Evolutionary conservation across 1,140 invertebrate genomes (phyloP).

Genomic region (Metopolophium dirhodum): DNA sequence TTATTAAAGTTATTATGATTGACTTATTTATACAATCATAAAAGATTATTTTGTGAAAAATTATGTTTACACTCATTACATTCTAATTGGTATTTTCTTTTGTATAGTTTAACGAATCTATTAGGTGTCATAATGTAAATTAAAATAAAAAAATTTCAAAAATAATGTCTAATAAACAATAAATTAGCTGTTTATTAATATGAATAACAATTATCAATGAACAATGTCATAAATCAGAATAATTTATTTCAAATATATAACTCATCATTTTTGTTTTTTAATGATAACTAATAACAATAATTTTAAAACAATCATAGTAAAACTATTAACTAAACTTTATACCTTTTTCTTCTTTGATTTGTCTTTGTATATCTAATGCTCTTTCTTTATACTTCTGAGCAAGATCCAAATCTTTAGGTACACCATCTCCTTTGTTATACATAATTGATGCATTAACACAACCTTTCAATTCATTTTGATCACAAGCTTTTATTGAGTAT

Average conservation of each 20-base stretch:
- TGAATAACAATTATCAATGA: background rate
- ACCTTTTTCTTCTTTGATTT: conserved; percentile 61
- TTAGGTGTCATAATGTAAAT: background rate
- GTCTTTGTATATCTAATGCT: conserved; percentile 74
- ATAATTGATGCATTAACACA: conserved; percentile 87
- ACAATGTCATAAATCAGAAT: background rate
- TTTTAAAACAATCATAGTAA: background rate
- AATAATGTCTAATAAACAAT: background rate
- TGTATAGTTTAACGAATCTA: background rate
- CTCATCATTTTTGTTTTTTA: background rate
- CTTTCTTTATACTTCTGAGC: conserved; percentile 76
- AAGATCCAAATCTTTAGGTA: conserved; percentile 73
- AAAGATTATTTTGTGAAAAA: background rate
- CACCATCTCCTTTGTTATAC: conserved; percentile 72
- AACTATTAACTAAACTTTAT: conserved; percentile 26
- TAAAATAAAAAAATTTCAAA: background rate
- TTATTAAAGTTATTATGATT: background rate
- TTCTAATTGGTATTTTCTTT: background rate
- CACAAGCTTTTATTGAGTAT: conserved; percentile 77
- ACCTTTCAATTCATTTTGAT: conserved; percentile 80
- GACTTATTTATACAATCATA: background rate
- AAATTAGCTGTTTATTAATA: background rate
- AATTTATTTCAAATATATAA: background rate
- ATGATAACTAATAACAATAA: background rate
- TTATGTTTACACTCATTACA: background rate